Percentiles rank a stretch among this genome's conserved stretches.
Conservation (phyloP, 2,797 vertebrate genomes). For the Phoxinus dragarum region DNA sequence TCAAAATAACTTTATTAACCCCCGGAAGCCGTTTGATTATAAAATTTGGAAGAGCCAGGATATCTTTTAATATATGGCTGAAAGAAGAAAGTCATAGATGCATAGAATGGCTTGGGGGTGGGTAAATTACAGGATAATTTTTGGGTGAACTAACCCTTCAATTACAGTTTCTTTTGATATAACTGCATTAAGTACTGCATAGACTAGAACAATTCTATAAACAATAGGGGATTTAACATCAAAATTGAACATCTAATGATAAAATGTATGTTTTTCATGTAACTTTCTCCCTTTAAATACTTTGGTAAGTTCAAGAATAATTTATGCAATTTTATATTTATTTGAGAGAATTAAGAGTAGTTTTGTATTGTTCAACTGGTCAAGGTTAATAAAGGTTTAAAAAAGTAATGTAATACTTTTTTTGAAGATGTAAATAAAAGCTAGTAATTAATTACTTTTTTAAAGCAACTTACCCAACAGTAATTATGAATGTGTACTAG, state of each 20-base stretch:
- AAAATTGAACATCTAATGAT: not conserved
- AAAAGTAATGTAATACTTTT: too few species aligned
- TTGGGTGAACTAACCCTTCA: not conserved
- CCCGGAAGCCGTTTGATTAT: too few species aligned
- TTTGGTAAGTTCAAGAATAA: not conserved
- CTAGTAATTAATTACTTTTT: not conserved
- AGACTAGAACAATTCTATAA: not conserved
- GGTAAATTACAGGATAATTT: too few species aligned
- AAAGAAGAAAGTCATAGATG: too few species aligned
- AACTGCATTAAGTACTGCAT: not conserved
- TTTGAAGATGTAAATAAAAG: not conserved
- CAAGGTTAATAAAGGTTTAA: too few species aligned
- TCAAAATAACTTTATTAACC: too few species aligned
- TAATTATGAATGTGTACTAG: not conserved
- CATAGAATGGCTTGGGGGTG: too few species aligned
- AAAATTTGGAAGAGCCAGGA: too few species aligned
- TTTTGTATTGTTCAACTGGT: not conserved
- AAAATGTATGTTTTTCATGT: not conserved
- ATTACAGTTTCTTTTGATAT: not conserved
- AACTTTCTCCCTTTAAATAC: not conserved
- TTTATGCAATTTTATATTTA: not conserved
- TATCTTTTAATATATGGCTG: too few species aligned
- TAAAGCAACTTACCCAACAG: not conserved
- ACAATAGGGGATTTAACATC: not conserved
- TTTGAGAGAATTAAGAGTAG: not conserved